Evolutionary conservation across 2,113 vertebrate genomes (phyloP), one percentile per base, ranked within the genome.

Genomic region (Perognathus longimembris): DNA sequence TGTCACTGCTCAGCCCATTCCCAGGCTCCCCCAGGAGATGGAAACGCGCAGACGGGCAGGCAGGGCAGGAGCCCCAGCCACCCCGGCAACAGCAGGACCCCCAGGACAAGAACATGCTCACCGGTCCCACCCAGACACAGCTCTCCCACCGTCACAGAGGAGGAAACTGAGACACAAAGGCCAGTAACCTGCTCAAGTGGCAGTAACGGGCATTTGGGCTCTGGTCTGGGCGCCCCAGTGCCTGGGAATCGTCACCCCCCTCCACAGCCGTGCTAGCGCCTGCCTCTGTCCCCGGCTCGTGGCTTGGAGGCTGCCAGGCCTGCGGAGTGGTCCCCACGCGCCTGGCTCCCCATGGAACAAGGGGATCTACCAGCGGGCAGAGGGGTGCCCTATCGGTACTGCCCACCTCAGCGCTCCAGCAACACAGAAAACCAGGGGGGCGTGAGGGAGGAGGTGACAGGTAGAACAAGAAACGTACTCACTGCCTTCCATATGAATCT

Each of bases 241-340:
- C 70, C 2, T 14, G 10, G 15, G 14, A 9, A 21, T 24, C 36
- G 1, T 18, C 28, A 36, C 7, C 21, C 81, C 45, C 18, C 6
- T 1, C 22, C 12, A 7, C 4, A 5, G 57, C 20, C 36, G 1
- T 22, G 4, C 21, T 2, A 22, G 24, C 3, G 15, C 10, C 54
- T 59, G 14, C 3, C 6, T 79, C 64, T 32, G 17, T 74, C 54
- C 8, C 61, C 6, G 36, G 71, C 18, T 11, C 40, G 5, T 2
- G 11, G 6, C 42, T n/a, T 9, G 26, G 40, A 26, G 30, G 63
- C 2, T 36, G 42, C 22, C n/a, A n/a, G n/a, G 0, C 18, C 3
- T 22, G 54, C 10, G 1, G 40, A 12, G 50, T 54, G 12, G 45
- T 45, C 45, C 12, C 14, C 50, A 14, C 4, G 15, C 50, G 12